Percentiles rank a stretch among this genome's conserved stretches.
These are phyloP conservation scores for Micromesistius poutassou DNA, from an alignment of 2,797 vertebrate species.

Conservation along the genomic window DNA sequence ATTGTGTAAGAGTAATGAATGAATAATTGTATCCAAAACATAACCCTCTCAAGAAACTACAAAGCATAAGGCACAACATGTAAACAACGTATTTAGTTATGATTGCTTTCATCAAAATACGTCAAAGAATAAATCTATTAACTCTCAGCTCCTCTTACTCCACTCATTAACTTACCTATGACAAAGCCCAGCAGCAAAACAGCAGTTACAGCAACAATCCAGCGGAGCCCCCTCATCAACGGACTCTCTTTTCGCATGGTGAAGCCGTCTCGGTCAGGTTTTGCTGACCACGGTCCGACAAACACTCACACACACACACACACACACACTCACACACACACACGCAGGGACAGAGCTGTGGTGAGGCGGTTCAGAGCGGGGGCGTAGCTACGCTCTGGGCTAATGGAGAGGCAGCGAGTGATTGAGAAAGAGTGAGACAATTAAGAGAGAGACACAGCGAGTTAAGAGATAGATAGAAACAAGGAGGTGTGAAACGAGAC, in stretches of 20 bases:
- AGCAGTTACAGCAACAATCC: constrained; percentile 41
- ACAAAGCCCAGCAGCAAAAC: constrained; percentile 71
- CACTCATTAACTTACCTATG: constrained; percentile 62
- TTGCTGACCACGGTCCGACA: not conserved
- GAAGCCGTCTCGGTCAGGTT: not conserved
- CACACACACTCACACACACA: not conserved
- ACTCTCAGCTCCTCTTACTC: not conserved
- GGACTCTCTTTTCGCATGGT: constrained; percentile 57
- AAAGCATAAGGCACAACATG: not conserved
- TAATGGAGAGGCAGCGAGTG: constrained; percentile 17
- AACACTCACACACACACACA: constrained; percentile 1
- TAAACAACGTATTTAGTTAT: not conserved
- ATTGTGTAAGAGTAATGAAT: not conserved
- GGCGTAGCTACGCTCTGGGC: not conserved
- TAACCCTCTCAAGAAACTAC: not conserved
- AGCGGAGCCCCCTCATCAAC: constrained; percentile 47
- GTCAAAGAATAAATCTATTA: not conserved
- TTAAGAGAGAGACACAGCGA: constrained; percentile 12
- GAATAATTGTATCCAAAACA: not conserved
- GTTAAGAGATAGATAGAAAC: not conserved
- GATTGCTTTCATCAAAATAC: not conserved
- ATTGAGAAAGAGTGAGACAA: not conserved
- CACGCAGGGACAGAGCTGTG: not conserved
- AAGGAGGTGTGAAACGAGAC: no score
- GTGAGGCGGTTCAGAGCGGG: constrained; percentile 29